A percentile compares a stretch with the other conserved stretches of the same genome.
These are phyloP conservation scores for Tolmerus cingulatus DNA, from an alignment of 2,888 invertebrate species.

Conservation along the genomic window DNA sequence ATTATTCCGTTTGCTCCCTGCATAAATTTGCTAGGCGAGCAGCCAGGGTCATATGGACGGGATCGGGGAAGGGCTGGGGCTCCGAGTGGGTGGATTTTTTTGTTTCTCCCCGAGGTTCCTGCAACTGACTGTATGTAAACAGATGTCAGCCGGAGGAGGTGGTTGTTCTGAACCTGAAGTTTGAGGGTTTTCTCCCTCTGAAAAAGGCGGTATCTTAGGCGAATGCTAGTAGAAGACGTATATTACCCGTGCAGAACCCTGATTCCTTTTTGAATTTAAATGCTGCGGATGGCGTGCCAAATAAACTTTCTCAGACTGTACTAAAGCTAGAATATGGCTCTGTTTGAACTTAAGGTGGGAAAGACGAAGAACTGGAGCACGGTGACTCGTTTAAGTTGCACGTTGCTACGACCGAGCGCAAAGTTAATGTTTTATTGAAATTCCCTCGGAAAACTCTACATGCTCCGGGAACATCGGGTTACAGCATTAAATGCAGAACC, in stretches of 20 bases:
- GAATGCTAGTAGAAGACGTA: not conserved
- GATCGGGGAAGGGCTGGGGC: not conserved
- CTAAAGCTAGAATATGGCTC: not conserved
- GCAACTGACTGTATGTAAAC: not conserved
- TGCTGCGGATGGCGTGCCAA: not conserved
- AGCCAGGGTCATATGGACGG: not conserved
- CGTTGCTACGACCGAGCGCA: not conserved
- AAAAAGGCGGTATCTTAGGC: not conserved
- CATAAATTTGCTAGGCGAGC: conserved; percentile 18
- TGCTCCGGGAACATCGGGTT: not conserved
- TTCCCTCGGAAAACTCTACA: not conserved
- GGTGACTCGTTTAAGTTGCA: not conserved
- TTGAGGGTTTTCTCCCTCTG: not conserved
- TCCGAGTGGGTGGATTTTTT: not conserved
- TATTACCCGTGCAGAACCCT: not conserved
- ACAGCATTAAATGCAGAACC: not conserved
- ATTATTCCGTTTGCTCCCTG: conserved; percentile 40
- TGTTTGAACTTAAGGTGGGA: not conserved
- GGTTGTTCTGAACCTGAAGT: not conserved
- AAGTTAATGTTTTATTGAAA: conserved; percentile 6
- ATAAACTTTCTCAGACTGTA: not conserved
- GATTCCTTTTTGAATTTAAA: conserved; percentile 18
- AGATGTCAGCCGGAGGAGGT: not conserved
- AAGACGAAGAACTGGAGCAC: not conserved
- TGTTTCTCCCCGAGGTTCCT: not conserved